These are phyloP conservation scores for Anser cygnoides DNA, from an alignment of 2,113 vertebrate species.

Conservation along the genomic window DNA sequence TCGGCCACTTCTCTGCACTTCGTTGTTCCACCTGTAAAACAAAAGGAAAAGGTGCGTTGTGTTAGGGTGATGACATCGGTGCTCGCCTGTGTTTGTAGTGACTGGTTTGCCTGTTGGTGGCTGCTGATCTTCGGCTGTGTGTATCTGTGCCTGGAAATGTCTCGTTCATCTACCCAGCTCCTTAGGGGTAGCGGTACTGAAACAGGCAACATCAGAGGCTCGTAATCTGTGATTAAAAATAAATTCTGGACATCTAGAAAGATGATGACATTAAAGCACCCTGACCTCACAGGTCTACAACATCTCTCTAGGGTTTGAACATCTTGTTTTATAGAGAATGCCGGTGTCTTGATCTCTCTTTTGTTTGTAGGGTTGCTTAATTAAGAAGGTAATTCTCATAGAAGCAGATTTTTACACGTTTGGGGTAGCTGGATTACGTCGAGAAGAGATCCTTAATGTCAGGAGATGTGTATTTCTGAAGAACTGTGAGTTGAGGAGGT, in stretches of 20 bases:
- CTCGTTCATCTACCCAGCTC: neutral
- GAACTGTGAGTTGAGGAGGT: neutral
- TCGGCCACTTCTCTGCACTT: neutral
- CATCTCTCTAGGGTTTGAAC: neutral
- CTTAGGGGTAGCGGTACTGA: neutral
- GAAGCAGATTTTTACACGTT: neutral
- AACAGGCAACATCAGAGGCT: neutral
- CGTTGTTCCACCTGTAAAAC: neutral
- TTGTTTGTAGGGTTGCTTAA: neutral
- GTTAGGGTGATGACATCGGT: rapidly evolving
- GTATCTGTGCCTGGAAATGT: neutral
- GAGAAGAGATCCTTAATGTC: neutral
- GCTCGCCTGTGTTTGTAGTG: neutral
- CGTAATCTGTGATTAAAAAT: neutral
- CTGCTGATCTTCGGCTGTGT: neutral
- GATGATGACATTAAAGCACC: neutral
- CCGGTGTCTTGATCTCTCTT: neutral
- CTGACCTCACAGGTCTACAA: neutral
- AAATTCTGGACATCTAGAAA: neutral
- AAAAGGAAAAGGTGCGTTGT: neutral
- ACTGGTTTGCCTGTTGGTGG: neutral
- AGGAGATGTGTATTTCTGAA: neutral
- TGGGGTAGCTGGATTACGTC: neutral
- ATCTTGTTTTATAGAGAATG: neutral
- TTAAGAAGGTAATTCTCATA: neutral